A percentile compares a stretch with the other conserved stretches of the same genome.
Conservation (phyloP, 2,888 invertebrate species). For the Ichneumoninae sp. region DNA sequence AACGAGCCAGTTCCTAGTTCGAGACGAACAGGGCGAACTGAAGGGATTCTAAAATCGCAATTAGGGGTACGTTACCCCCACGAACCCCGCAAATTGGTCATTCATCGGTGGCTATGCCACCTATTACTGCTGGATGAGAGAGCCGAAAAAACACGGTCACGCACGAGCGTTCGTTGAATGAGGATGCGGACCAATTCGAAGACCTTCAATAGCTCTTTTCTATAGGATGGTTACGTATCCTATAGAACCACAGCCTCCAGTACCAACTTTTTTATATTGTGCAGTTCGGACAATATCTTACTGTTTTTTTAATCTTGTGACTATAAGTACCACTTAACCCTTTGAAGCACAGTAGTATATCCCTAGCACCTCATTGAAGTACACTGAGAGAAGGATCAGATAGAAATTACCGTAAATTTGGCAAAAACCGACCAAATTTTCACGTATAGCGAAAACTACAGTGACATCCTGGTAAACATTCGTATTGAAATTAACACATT, state of each 20-base stretch:
- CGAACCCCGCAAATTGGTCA: slow-evolving; percentile 70
- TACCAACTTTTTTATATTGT: neutral
- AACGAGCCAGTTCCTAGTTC: slow-evolving; percentile 56
- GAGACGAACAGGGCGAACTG: slow-evolving; percentile 32
- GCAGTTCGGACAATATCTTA: neutral
- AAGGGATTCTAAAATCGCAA: slow-evolving; percentile 71
- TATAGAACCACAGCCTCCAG: neutral
- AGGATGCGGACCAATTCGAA: slow-evolving; percentile 43
- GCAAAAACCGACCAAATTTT: no score
- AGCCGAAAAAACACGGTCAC: slow-evolving; percentile 35
- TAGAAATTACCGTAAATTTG: no score
- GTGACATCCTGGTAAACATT: no score
- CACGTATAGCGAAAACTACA: no score
- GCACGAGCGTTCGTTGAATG: slow-evolving; percentile 6
- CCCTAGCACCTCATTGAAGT: neutral
- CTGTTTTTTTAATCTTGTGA: neutral
- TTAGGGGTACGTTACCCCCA: slow-evolving; percentile 63
- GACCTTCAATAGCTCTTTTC: slow-evolving; percentile 46
- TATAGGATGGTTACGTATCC: slow-evolving; percentile 13
- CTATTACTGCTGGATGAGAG: slow-evolving; percentile 11
- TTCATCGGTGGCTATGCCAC: slow-evolving; percentile 64
- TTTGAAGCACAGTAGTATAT: neutral
- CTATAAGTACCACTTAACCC: neutral
- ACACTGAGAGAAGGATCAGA: neutral
- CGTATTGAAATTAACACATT: no score